A percentile compares a stretch with the other conserved stretches of the same genome.
Conservation (phyloP, 2,888 invertebrate genomes). For the Eristalis tenax region DNA sequence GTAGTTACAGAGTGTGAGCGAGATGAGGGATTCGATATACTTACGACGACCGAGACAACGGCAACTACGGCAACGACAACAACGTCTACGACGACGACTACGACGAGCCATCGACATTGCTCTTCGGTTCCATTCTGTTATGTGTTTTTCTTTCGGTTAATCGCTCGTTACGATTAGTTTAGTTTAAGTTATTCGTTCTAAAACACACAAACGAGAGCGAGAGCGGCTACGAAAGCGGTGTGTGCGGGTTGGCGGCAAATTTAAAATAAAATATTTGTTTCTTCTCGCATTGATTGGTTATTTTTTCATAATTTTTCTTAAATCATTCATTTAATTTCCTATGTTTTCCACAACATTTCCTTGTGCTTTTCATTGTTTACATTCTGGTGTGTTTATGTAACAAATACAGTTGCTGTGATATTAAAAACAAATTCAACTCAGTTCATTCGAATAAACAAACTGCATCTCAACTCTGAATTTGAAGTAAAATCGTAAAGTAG, state of each 20-base stretch:
- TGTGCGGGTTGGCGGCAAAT: slow-evolving; percentile 68
- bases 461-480: slow-evolving; percentile 23
- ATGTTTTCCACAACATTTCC: slow-evolving; percentile 11
- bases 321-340: background rate
- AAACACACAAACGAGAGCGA: slow-evolving; percentile 59
- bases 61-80: slow-evolving; percentile 25
- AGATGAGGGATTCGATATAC: slow-evolving; percentile 28
- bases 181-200: slow-evolving; percentile 71
- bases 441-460: slow-evolving; percentile 34
- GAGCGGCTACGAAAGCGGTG: slow-evolving; percentile 44
- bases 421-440: slow-evolving; percentile 20
- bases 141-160: slow-evolving; percentile 70
- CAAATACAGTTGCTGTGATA: slow-evolving; percentile 52
- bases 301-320: background rate
- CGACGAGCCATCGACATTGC: slow-evolving; percentile 31
- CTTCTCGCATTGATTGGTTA: background rate
- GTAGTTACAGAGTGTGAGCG: slow-evolving; percentile 28
- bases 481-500: background rate
- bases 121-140: slow-evolving; percentile 51
- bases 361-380: slow-evolving; percentile 39
- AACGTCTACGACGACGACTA: slow-evolving; percentile 3
- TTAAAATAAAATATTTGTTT: slow-evolving; percentile 46
- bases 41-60: slow-evolving; percentile 36
- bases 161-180: slow-evolving; percentile 71
- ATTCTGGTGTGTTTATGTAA: slow-evolving; percentile 51